Evolutionary conservation across 2,888 invertebrate species (phyloP), one percentile per base, ranked within the genome.

Genomic region (Macrophya alboannulata): DNA sequence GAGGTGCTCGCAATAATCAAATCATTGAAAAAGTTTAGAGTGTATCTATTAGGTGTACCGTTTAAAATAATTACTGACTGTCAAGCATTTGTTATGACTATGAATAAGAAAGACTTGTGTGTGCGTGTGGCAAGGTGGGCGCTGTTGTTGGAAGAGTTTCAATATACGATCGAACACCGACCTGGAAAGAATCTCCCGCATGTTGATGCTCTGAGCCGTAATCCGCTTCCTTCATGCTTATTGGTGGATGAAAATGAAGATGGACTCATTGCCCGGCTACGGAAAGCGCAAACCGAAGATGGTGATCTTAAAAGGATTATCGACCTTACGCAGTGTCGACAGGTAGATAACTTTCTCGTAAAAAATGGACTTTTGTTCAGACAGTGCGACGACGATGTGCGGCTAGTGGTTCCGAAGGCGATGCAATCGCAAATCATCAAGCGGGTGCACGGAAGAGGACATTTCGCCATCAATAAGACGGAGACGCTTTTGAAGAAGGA

Each of bases 381-480:
- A 59, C 85, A 10, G 51, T 77, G 1, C 31, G 76, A 83, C 21
- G 85, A 81, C 51, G 85, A 85, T 4, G 21, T 51, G 10, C 31
- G 45, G 4, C 85, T 92, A 8, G 90, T 91, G 0, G 88, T 93
- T 55, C 93, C 93, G 0, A 89, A 87, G 59, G 17, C 25, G 5
- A 91, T 94, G 91, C 90, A 92, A 86, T 84, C 77, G 17, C 91
- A 93, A 86, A 89, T 93, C 4, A 92, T 94, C 10, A 88, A 86
- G 71, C 89, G 85, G 40, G 88, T 88, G 0, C 92, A 93, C 86
- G 90, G 90, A 37, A 86, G 89, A 45, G 92, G 93, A 72, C 92
- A 93, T 88, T 93, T 93, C 87, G 88, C 86, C 0, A 86, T 86
- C n/a, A 90, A 87, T 37, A 92, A 90, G 85, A 90, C 87, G 0